phyloP scores from a whole-genome alignment of 2,888 invertebrate species.

The Luperina nickerlii region DNA sequence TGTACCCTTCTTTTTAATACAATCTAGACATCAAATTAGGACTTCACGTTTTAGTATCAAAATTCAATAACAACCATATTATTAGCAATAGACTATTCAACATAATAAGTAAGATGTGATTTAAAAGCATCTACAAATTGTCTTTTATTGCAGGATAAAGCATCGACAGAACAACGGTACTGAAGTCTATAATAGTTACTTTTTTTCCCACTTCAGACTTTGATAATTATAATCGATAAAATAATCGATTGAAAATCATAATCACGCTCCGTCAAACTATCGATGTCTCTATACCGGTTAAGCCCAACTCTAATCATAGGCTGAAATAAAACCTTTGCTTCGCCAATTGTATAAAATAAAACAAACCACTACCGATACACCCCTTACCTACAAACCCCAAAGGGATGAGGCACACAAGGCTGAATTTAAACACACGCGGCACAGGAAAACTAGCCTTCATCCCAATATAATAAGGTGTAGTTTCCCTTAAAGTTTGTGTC shows the following conservation, averaged over 20 bases:
- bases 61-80: slow-evolving; percentile 26
- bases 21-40: slow-evolving; percentile 12
- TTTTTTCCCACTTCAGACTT: neutral
- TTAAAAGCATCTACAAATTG: slow-evolving; percentile 13
- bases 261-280: neutral
- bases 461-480: neutral
- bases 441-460: slow-evolving; percentile 23
- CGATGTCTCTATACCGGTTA: neutral
- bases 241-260: neutral
- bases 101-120: neutral
- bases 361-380: neutral
- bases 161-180: neutral
- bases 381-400: neutral
- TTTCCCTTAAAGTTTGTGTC: slow-evolving; percentile 33
- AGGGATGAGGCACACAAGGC: slow-evolving; percentile 9
- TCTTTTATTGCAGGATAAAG: slow-evolving; percentile 29
- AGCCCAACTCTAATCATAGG: neutral
- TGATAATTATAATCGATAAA: neutral
- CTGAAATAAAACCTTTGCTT: neutral
- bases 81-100: neutral
- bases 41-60: slow-evolving; percentile 25
- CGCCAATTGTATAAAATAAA: slow-evolving; percentile 13
- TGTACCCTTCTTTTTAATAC: slow-evolving; percentile 18
- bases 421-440: slow-evolving; percentile 20
- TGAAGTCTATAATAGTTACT: neutral